These are phyloP conservation scores for Semotilus atromaculatus DNA, from an alignment of 2,797 vertebrate genomes.

Conservation along the genomic window DNA sequence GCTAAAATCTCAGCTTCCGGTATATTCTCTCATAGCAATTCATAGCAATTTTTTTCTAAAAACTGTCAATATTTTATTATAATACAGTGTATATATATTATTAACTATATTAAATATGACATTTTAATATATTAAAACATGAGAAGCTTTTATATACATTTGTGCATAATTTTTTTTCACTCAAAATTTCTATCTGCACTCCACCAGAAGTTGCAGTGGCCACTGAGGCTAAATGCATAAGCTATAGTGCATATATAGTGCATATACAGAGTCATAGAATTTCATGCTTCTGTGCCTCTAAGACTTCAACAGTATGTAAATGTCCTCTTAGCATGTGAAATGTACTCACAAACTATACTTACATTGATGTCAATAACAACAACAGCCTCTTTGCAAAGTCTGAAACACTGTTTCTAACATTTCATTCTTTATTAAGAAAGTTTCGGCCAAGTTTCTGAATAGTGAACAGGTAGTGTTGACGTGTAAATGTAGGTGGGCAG, in stretches of 20 bases:
- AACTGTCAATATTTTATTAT: neutral
- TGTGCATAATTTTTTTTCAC: neutral
- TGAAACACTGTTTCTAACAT: neutral
- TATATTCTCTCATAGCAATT: neutral
- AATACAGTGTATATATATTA: neutral
- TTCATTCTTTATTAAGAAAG: neutral
- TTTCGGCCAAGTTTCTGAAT: neutral
- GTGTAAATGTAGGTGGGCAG: neutral
- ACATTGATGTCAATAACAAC: neutral
- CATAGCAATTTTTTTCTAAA: neutral
- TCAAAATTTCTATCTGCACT: neutral
- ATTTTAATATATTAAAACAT: neutral
- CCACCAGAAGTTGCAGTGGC: neutral
- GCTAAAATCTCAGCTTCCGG: neutral
- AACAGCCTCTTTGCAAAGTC: neutral
- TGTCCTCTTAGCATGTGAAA: neutral
- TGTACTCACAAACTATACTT: neutral
- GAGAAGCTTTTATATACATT: neutral
- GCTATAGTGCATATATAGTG: neutral
- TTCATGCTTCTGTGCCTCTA: neutral
- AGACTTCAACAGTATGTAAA: neutral
- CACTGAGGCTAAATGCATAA: neutral
- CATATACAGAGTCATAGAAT: neutral
- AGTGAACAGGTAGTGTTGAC: neutral
- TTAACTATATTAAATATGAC: neutral